Evolutionary conservation across 2,888 invertebrate genomes (phyloP).

Genomic region (Antitype chi): DNA sequence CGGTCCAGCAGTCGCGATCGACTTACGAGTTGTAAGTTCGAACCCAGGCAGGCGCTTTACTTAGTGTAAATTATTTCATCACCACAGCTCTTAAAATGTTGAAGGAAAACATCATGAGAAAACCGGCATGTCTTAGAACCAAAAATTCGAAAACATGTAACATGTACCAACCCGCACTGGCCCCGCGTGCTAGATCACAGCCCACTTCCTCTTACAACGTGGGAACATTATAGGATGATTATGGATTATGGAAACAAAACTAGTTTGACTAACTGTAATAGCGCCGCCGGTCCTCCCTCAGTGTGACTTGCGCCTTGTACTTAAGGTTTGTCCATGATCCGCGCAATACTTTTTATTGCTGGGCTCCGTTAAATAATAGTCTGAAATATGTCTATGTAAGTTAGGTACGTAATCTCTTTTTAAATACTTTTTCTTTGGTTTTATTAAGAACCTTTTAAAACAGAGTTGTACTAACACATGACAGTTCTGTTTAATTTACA

Average conservation of each 20-base stretch:
- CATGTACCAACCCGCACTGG: no score
- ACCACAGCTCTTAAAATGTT: no score
- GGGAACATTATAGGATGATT: no score
- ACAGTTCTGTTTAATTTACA: conserved; percentile 22
- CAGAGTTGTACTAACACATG: conserved; percentile 29
- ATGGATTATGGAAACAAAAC: background rate
- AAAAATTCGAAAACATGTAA: no score
- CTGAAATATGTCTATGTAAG: conserved; percentile 42
- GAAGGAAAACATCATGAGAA: no score
- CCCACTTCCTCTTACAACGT: no score
- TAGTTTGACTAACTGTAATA: background rate
- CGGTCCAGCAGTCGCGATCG: no score
- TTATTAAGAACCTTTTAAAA: conserved; percentile 43
- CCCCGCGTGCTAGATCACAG: no score
- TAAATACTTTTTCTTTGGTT: conserved; percentile 57
- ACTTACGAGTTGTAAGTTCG: no score
- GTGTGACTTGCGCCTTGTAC: conserved; percentile 16
- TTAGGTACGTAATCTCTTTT: conserved; percentile 55
- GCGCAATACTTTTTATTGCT: conserved; percentile 41
- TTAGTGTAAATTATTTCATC: no score
- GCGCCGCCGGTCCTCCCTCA: background rate
- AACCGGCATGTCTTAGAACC: no score
- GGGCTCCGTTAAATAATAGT: conserved; percentile 38
- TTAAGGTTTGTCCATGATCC: conserved; percentile 22
- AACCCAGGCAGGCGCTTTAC: no score